Conservation (phyloP, 2,113 vertebrate genomes). For the Columba janthina region DNA sequence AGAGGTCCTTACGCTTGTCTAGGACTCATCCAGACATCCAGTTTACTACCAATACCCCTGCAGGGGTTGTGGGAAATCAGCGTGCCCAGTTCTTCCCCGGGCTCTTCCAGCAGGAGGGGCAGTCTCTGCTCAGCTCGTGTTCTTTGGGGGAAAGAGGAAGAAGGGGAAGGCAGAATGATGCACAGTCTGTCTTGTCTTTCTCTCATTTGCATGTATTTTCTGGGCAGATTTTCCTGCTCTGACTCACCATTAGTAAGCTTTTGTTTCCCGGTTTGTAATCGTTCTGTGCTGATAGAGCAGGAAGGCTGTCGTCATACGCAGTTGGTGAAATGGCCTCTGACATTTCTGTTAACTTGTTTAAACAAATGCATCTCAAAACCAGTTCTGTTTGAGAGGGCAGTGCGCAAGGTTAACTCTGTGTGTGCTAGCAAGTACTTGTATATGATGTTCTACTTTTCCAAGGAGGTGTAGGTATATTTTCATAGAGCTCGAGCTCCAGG, state of each 20-base stretch:
- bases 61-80: neutral
- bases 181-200: neutral
- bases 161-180: neutral
- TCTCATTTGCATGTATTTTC: slow-evolving; percentile 5
- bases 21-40: neutral
- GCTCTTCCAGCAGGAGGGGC: neutral
- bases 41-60: neutral
- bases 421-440: neutral
- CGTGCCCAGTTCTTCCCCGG: neutral
- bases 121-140: neutral
- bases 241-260: slow-evolving; percentile 37
- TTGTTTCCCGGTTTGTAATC: neutral
- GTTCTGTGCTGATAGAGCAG: slow-evolving; percentile 43
- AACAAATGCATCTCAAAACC: slow-evolving; percentile 53
- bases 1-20: neutral
- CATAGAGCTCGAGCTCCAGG: neutral
- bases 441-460: neutral
- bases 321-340: slow-evolving; percentile 41
- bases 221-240: slow-evolving; percentile 24
- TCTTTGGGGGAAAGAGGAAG: neutral
- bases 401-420: slow-evolving; percentile 1
- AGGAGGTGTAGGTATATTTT: neutral
- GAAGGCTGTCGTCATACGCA: slow-evolving; percentile 22
- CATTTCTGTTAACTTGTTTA: slow-evolving; percentile 64
- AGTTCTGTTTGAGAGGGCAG: slow-evolving; percentile 31